A percentile compares a stretch with the other conserved stretches of the same genome.
Conservation (phyloP, 2,888 invertebrate species). For the Cerastis leucographa region DNA sequence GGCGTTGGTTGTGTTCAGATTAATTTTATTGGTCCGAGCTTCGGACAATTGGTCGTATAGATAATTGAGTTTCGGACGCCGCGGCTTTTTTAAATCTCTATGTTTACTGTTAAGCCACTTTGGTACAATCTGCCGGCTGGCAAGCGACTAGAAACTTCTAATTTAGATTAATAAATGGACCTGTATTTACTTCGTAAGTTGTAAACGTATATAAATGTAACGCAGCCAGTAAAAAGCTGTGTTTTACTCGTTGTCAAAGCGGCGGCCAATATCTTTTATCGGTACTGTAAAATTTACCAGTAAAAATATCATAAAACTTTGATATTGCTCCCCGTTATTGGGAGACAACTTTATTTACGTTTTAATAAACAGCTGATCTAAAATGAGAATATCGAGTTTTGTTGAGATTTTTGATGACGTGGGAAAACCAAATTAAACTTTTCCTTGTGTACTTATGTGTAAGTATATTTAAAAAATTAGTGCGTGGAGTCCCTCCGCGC, state of each 20-base stretch:
- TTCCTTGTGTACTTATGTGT: not conserved
- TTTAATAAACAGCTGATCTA: conserved; percentile 53
- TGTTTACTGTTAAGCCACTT: conserved; percentile 85
- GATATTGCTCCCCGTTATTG: conserved; percentile 49
- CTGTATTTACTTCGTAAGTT: conserved; percentile 57
- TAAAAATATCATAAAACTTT: conserved; percentile 70
- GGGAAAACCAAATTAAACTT: not conserved
- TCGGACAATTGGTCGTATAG: conserved; percentile 89
- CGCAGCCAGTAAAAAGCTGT: conserved; percentile 49
- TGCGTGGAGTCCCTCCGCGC: too few relatives aligned
- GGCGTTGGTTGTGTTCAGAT: conserved; percentile 86
- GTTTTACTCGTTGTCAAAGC: conserved; percentile 64
- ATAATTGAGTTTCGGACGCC: conserved; percentile 87
- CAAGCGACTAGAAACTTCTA: conserved; percentile 74
- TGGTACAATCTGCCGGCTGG: conserved; percentile 73
- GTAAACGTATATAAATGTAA: conserved; percentile 49
- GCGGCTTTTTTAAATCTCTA: conserved; percentile 79
- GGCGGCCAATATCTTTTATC: conserved; percentile 56
- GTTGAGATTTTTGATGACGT: conserved; percentile 2
- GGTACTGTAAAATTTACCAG: conserved; percentile 67
- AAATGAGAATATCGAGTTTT: conserved; percentile 32
- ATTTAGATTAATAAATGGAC: conserved; percentile 77
- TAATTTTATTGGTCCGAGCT: conserved; percentile 87
- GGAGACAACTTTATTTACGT: conserved; percentile 57
- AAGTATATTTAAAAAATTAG: too few relatives aligned